phyloP scores from a whole-genome alignment of 2,797 vertebrate species.

The Spea hammondii region DNA sequence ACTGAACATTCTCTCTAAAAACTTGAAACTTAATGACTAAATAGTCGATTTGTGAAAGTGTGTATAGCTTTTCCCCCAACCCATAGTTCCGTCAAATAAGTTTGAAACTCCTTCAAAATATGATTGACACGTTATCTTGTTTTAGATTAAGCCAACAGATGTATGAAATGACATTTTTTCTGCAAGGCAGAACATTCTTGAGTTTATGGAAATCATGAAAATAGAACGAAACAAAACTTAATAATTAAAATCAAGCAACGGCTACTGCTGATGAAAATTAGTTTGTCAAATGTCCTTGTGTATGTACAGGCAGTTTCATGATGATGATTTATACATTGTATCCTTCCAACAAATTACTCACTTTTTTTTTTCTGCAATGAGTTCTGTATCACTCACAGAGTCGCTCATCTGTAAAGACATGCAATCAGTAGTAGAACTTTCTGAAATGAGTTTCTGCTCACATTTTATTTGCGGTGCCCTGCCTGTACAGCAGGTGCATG shows the following conservation, averaged over 20 bases:
- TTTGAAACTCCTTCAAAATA: no score
- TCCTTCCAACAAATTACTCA: slow-evolving; percentile 27
- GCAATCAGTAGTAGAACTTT: slow-evolving; percentile 13
- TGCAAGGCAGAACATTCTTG: background rate
- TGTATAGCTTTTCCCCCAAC: no score
- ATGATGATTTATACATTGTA: slow-evolving; percentile 39
- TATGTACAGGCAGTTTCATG: slow-evolving; percentile 25
- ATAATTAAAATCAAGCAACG: slow-evolving; percentile 43
- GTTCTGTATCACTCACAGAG: slow-evolving; percentile 25
- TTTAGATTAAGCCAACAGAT: no score
- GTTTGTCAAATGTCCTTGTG: slow-evolving; percentile 39
- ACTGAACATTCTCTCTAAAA: no score
- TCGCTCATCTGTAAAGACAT: slow-evolving; percentile 19
- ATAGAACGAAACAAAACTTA: slow-evolving; percentile 8
- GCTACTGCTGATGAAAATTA: slow-evolving; percentile 38
- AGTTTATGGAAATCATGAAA: slow-evolving; percentile 11
- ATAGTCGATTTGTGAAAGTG: no score
- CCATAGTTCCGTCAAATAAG: no score
- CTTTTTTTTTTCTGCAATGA: slow-evolving; percentile 32
- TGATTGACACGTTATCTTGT: no score
- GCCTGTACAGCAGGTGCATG: background rate
- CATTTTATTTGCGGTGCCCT: slow-evolving; percentile 8
- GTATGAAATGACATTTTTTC: background rate
- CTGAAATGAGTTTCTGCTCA: slow-evolving; percentile 28
- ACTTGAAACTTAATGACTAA: no score